These are phyloP conservation scores for Corythoichthys haematopterus DNA, from an alignment of 2,113 vertebrate species.

Conservation along the genomic window DNA sequence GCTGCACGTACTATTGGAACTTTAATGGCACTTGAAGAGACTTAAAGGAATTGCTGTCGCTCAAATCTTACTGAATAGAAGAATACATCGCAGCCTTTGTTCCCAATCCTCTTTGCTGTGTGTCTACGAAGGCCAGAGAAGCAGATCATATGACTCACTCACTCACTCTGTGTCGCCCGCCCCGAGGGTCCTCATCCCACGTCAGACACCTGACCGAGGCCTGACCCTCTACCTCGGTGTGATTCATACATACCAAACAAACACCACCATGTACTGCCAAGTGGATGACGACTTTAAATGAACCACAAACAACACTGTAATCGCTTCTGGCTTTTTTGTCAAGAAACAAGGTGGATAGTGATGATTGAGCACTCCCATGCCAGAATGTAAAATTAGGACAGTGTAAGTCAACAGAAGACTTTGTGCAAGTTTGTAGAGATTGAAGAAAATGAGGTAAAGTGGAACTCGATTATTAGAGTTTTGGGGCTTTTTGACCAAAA, in stretches of 20 bases:
- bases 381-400: neutral
- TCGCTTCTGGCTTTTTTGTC: neutral
- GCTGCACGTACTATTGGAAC: neutral
- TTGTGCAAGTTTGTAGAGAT: neutral
- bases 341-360: neutral
- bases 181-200: slow-evolving; percentile 31
- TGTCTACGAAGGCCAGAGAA: slow-evolving; percentile 14
- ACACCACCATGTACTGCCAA: neutral
- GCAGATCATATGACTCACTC: slow-evolving; percentile 56
- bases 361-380: neutral
- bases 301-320: neutral
- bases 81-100: slow-evolving; percentile 43
- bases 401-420: neutral
- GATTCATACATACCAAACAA: slow-evolving; percentile 24
- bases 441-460: too few relatives aligned
- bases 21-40: neutral
- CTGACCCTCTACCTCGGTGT: slow-evolving; percentile 19
- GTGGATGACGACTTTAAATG: neutral
- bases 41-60: neutral
- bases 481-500: too few relatives aligned
- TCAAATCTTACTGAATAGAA: slow-evolving; percentile 23
- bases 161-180: slow-evolving; percentile 42
- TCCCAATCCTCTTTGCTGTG: slow-evolving; percentile 43
- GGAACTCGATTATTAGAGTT: too few relatives aligned
- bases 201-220: slow-evolving; percentile 44